Evolutionary conservation across 1,140 invertebrate genomes (phyloP), one percentile per base, ranked within the genome.

Genomic region (Drosophila bocqueti): DNA sequence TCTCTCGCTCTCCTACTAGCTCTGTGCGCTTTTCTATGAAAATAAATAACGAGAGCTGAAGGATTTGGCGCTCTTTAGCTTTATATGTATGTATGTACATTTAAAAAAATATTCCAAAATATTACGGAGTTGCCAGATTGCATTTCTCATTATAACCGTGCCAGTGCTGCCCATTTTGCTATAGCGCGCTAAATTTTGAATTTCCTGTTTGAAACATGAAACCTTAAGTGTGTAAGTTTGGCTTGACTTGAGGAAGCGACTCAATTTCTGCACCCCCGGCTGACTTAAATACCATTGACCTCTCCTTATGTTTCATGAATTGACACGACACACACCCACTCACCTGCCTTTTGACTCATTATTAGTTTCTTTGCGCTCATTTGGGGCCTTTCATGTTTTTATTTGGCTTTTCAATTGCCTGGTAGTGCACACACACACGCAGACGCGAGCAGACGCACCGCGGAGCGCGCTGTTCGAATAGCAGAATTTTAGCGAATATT

Each of bases 401-500:
- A 54, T 46, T 62, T 72, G 54, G 34, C 54, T 74, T 79, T 82
- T 69, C 50, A 67, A 71, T 83, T 83, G 79, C 78, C 64, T 72
- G 63, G 66, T 83, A 73, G 54, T 79, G 55, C 52, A 80, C 66
- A 79, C 76, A 79, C 65, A 86, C 47, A 76, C 71, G 63, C 52
- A 73, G 67, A 64, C 46, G 71, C 63, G 85, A 85, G 79, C 75
- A 85, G 85, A 89, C 85, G 85, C 85, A 82, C 60, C 42, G 55
- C 68, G 47, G 63, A 59, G 40, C 47, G 75, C 66, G 58, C 69
- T 46, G 38, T 65, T 46, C 52, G 72, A 49, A 77, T 58, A 57
- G 49, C 52, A 78, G 36, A 81, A 59, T 58, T 21, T 52, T 21
- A 58, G 60, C 46, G 76, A 71, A 76, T 29, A 76, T 65, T 77